phyloP scores from a whole-genome alignment of 2,888 invertebrate genomes.

The Ariolimax columbianus region DNA sequence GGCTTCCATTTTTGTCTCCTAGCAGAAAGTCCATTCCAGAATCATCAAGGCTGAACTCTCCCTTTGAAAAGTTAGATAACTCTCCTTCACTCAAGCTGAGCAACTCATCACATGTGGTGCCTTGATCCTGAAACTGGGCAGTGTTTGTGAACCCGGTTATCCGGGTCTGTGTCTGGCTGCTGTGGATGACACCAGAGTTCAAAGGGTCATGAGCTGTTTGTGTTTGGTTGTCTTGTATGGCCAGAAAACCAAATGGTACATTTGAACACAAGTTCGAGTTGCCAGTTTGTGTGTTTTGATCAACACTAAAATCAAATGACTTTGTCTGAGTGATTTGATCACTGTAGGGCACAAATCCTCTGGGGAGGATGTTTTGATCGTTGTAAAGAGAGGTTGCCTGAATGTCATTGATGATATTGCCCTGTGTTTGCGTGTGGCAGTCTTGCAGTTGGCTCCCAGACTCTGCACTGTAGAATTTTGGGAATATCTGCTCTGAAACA shows the following conservation, averaged over 20 bases:
- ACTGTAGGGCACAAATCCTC: neutral
- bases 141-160: neutral
- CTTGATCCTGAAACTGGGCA: slow-evolving; percentile 12
- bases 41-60: neutral
- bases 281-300: slow-evolving; percentile 39
- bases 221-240: slow-evolving; percentile 40
- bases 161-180: slow-evolving; percentile 18
- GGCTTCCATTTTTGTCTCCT: neutral
- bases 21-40: neutral
- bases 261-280: neutral
- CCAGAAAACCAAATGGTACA: neutral
- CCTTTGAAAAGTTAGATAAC: neutral
- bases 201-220: slow-evolving; percentile 13
- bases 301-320: slow-evolving; percentile 10
- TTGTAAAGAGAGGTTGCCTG: neutral
- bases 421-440: slow-evolving; percentile 36
- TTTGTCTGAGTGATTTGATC: slow-evolving; percentile 33
- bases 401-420: too few species aligned
- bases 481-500: slow-evolving; percentile 11
- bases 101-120: slow-evolving; percentile 26
- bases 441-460: slow-evolving; percentile 17
- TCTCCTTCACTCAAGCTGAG: neutral
- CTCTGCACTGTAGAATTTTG: neutral
- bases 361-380: neutral
- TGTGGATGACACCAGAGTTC: slow-evolving; percentile 7